Evolutionary conservation across 2,113 vertebrate species (phyloP).

Genomic region (Poeciliopsis retropinna): DNA sequence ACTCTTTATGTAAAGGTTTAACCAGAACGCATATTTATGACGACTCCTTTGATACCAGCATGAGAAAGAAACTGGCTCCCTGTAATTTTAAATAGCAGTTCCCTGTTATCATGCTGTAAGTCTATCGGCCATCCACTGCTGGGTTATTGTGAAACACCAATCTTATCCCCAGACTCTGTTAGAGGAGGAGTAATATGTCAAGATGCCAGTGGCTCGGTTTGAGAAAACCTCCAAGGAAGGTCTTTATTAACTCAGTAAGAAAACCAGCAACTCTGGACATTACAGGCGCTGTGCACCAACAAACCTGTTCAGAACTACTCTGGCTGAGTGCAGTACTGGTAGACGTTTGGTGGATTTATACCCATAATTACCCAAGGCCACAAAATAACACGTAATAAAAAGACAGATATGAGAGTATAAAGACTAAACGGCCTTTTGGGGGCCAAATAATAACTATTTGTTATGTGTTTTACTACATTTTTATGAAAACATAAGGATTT

Average conservation of each 20-base stretch:
- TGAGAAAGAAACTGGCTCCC: conserved; percentile 21
- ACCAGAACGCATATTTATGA: not conserved
- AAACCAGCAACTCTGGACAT: conserved; percentile 42
- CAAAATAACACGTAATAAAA: conserved; percentile 6
- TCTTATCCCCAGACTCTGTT: conserved; percentile 56
- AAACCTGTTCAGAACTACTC: conserved; percentile 18
- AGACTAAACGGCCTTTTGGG: not conserved
- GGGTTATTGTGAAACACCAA: conserved; percentile 69
- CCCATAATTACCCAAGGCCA: not conserved
- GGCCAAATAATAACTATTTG: not conserved
- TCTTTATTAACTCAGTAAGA: conserved; percentile 62
- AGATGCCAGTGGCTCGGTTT: conserved; percentile 53
- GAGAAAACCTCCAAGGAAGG: conserved; percentile 57
- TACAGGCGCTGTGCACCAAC: conserved; percentile 3
- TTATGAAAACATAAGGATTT: too few species aligned
- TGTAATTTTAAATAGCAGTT: conserved; percentile 33
- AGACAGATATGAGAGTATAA: not conserved
- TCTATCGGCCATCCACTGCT: conserved; percentile 32
- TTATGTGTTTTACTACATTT: too few species aligned
- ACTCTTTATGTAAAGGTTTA: not conserved
- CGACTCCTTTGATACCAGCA: not conserved
- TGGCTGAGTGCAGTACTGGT: conserved; percentile 29
- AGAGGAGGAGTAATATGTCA: conserved; percentile 63
- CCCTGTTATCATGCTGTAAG: conserved; percentile 23
- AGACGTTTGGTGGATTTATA: conserved; percentile 22